These are phyloP conservation scores for Protobothrops mucrosquamatus DNA, from an alignment of 2,113 vertebrate genomes.

Conservation along the genomic window DNA sequence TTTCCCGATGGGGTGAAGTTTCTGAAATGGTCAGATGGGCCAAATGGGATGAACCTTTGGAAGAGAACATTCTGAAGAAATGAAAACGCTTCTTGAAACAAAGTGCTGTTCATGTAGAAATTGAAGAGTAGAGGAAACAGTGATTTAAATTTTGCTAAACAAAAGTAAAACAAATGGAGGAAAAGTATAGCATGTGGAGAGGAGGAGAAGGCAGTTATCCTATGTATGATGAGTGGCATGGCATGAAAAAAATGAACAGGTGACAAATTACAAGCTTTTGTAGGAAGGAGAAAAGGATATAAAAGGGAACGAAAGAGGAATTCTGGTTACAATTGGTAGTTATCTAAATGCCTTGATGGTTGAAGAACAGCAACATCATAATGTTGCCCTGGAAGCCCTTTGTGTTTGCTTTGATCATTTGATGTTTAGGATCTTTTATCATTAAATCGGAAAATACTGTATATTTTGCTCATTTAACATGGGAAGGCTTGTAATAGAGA, in stretches of 20 bases:
- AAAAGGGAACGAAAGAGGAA: neutral
- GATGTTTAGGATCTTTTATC: neutral
- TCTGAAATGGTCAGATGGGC: neutral
- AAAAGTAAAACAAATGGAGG: neutral
- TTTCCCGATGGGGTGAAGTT: neutral
- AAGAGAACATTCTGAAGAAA: neutral
- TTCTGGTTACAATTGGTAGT: neutral
- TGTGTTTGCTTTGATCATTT: neutral
- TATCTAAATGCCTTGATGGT: neutral
- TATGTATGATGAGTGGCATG: neutral
- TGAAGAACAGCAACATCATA: neutral
- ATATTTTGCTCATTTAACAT: neutral
- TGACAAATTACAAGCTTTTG: neutral
- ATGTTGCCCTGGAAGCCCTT: neutral
- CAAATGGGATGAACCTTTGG: neutral
- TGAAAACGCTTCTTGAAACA: neutral
- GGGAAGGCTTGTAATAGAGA: neutral
- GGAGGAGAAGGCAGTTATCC: neutral
- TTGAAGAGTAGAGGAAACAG: neutral
- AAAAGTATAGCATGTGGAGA: neutral
- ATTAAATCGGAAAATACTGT: neutral
- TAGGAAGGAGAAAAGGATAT: neutral
- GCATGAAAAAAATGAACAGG: neutral
- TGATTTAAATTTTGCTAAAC: neutral
- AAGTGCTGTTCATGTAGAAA: neutral